Base-by-base conservation (phyloP, 2,888 invertebrate species). In the Thecophora atra region DNA sequence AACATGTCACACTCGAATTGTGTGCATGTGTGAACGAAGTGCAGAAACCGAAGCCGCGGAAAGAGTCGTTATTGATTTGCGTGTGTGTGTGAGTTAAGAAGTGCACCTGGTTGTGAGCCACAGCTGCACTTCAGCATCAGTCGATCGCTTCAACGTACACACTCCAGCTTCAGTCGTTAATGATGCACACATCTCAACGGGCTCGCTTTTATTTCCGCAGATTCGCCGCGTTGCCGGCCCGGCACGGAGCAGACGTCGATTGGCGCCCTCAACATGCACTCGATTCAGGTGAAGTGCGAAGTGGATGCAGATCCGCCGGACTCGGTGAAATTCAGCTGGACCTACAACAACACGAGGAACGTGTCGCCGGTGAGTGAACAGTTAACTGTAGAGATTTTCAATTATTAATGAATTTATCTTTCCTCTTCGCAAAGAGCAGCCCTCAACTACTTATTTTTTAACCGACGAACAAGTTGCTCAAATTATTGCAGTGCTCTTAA, bases 291-390 rank as follows among this genome's bases (percentile, higher is more conserved):
- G 11, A 89, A 91, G 69, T 96, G 96, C 83, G 93, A 94, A 75
- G 94, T 96, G 68, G 92, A 93, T 75, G 93, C 96, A 0, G 91
- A 93, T 62, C 93, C 94, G 0, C 88, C 90, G 21, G 91, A 91
- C 70, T 89, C 90, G 0, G 87, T 93, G 51, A 89, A 91, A 79
- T 95, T 94, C 85, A 93, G 92, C 78, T 95, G 95, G 95, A 94
- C 94, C 15, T 94, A 93, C 84, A 94, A 94, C 84, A 92, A 92
- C 37, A 93, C 93, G 44, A 90, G 90, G 76, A 92, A 92, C 82
- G 93, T 94, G 68, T 88, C 92, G 73, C 93, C 94, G 73, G 91
- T 94, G 82, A 86, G 88, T 82, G 17, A 28, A n/a, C 6, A 1
- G 13, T 15, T n/a, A n/a, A 62, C 19, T 21, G 26, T 11, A n/a